Base-by-base conservation (phyloP, 2,888 invertebrate genomes). In the Plebejus anna region DNA sequence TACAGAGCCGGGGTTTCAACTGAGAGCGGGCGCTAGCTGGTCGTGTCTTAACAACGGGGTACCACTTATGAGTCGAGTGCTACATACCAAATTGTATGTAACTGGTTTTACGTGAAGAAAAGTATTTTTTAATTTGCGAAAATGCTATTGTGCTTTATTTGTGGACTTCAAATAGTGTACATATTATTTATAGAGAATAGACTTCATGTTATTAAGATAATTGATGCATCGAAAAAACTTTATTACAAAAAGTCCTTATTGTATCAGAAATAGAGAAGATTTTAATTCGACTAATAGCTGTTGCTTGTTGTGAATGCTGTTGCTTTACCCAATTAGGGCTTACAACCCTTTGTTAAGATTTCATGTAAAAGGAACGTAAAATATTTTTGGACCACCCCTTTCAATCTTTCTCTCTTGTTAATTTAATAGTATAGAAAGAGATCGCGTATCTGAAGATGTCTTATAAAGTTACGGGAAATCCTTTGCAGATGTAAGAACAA, bases 21-120 rank as follows among this genome's bases (percentile, higher is more conserved):
- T 94, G 92, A 91, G 86, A 82, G 83, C 83, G 84, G 87, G 87
- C 87, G 87, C 92, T 92, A 90, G 87, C 86, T 88, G 91, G 90
- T 91, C 88, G 92, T 85, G 90, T 93, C 93, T 82, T 84, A 82
- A 83, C 91, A 81, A 83, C 90, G 89, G 90, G 91, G 83, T 82
- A 83, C 85, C 86, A 89, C 88, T 88, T 86, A 85, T 22, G 42
- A 57, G 72, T 59, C 55, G 55, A 71, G 76, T 32, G 70, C 70
- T 76, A 73, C 72, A 47, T 73, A 13, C 16, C 73, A 28, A 73
- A 73, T 47, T 72, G 22, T 72, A 11, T 66, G 66, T 32, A 28
- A 61, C 61, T 66, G 61, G 4, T 66, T 66, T 66, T 32, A 4
- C 4, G 7, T 59, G 6, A 1, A 4, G 16, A 55, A 55, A 55